A percentile compares a stretch with the other conserved stretches of the same genome.
Conservation (phyloP, 64 coral and sea anemone genomes). For the Platygyra sinensis region DNA sequence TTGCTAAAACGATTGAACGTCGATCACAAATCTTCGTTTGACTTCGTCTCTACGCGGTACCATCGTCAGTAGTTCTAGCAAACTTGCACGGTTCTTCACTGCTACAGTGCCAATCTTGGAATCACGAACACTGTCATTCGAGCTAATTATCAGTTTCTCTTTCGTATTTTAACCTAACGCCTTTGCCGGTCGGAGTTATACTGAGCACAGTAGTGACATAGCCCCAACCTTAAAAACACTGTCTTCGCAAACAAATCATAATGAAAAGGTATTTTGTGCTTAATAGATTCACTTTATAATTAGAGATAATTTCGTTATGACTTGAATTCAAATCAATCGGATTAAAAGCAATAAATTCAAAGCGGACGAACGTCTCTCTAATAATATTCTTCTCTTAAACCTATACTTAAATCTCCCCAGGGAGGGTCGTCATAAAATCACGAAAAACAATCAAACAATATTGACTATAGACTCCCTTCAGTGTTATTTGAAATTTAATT, state of each 20-base stretch:
- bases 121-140: no score
- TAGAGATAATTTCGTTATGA: conserved; percentile 29
- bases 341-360: neutral
- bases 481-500: neutral
- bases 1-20: no score
- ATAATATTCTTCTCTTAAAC: neutral
- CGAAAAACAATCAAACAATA: neutral
- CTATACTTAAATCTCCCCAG: neutral
- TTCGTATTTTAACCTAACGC: no score
- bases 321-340: neutral
- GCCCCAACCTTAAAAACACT: neutral
- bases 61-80: no score
- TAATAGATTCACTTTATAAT: neutral
- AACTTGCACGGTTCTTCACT: no score
- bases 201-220: no score
- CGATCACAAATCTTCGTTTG: neutral
- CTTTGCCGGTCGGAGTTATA: no score
- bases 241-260: neutral
- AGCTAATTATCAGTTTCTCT: no score
- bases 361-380: conserved; percentile 8
- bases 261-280: neutral
- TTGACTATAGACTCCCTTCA: neutral
- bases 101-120: no score
- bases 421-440: neutral
- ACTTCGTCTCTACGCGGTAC: neutral